These are phyloP conservation scores for Tetropium fuscum DNA, from an alignment of 2,888 invertebrate species.

Conservation along the genomic window DNA sequence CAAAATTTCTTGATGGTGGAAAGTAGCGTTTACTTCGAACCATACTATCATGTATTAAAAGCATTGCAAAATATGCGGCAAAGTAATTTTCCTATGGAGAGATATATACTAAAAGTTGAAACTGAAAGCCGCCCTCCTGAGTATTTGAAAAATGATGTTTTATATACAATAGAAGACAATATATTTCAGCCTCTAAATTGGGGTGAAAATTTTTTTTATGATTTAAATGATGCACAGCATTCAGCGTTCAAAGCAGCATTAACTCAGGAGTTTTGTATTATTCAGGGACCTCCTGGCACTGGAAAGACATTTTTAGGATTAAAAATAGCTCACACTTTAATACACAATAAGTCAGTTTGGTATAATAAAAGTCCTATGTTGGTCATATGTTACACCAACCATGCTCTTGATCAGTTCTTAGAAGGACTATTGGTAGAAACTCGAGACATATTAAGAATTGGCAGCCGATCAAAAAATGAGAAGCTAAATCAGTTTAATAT, in stretches of 20 bases:
- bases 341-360: conserved; percentile 70
- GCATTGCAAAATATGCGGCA: conserved; percentile 73
- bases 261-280: conserved; percentile 78
- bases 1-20: conserved; percentile 74
- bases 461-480: conserved; percentile 75
- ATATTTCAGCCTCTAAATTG: conserved; percentile 32
- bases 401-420: conserved; percentile 88
- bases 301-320: conserved; percentile 87
- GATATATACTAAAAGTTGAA: conserved; percentile 74
- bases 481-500: conserved; percentile 39
- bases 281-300: conserved; percentile 91
- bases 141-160: conserved; percentile 24
- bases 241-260: conserved; percentile 77
- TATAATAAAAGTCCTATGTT: conserved; percentile 72
- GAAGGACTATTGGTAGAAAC: conserved; percentile 75
- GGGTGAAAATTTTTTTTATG: conserved; percentile 22
- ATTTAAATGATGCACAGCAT: conserved; percentile 69
- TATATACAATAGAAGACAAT: conserved; percentile 36
- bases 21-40: conserved; percentile 84
- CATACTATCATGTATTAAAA: conserved; percentile 80
- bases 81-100: conserved; percentile 75
- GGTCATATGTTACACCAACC: conserved; percentile 87
- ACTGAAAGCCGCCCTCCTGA: conserved; percentile 57
- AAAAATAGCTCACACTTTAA: conserved; percentile 76
- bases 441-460: conserved; percentile 74